Evolutionary conservation across 2,888 invertebrate species (phyloP).

Genomic region (Melanostoma scalare): DNA sequence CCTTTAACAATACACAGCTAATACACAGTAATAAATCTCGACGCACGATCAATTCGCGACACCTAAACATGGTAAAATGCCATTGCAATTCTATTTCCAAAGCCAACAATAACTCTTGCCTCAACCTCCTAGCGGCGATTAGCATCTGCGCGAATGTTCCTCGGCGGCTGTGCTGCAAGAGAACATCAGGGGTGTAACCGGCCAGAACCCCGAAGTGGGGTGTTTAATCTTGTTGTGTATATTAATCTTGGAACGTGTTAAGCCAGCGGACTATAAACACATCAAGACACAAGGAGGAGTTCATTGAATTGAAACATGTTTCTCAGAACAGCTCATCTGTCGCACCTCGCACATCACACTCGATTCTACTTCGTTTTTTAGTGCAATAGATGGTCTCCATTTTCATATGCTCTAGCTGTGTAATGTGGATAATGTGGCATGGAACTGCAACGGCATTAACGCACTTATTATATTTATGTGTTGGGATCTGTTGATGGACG

Average conservation of each 20-base stretch:
- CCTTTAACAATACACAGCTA: constrained; percentile 4
- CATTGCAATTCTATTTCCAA: constrained; percentile 24
- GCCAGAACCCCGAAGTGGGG: not conserved
- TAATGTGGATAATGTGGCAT: constrained; percentile 7
- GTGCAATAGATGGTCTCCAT: constrained; percentile 17
- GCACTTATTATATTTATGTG: not conserved
- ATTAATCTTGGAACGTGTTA: constrained; percentile 56
- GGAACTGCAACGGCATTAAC: not conserved
- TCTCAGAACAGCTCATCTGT: constrained; percentile 6
- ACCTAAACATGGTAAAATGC: constrained; percentile 38
- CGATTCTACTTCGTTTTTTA: not conserved
- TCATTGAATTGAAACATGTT: constrained; percentile 50
- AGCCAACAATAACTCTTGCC: constrained; percentile 26
- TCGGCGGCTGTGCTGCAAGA: not conserved
- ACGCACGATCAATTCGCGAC: constrained; percentile 34
- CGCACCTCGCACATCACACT: not conserved
- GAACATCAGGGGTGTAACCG: constrained; percentile 26
- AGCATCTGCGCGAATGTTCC: constrained; percentile 20
- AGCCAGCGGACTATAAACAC: constrained; percentile 23
- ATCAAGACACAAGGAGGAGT: constrained; percentile 13
- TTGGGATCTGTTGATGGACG: constrained; percentile 48
- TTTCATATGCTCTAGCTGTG: constrained; percentile 14
- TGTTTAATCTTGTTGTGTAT: constrained; percentile 27
- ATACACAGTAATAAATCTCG: constrained; percentile 40
- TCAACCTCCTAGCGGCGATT: constrained; percentile 29